A percentile compares a stretch with the other conserved stretches of the same genome.
phyloP scores from a whole-genome alignment of 2,113 vertebrate species.

The Condylura cristata region DNA sequence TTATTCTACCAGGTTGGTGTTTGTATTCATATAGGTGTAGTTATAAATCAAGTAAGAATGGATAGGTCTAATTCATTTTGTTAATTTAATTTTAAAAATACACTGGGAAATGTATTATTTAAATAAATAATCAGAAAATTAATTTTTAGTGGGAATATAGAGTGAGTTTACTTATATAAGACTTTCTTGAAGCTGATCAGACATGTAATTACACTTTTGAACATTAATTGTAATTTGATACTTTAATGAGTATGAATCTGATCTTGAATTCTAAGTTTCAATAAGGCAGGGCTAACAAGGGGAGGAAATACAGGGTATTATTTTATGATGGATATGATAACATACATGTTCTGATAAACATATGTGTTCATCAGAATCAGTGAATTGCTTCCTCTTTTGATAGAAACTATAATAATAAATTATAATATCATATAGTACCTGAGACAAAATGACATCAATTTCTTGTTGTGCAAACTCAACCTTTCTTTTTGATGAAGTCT shows the following conservation, averaged over 20 bases:
- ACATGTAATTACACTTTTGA: constrained; percentile 58
- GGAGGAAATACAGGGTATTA: not conserved
- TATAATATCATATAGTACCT: not conserved
- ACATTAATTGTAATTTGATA: constrained; percentile 46
- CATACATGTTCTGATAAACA: not conserved
- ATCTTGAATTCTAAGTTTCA: constrained; percentile 53
- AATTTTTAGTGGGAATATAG: constrained; percentile 43
- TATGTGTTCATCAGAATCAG: not conserved
- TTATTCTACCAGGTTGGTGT: not conserved
- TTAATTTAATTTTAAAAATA: constrained; percentile 48
- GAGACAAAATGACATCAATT: not conserved
- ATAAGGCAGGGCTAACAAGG: constrained; percentile 12
- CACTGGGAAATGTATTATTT: constrained; percentile 24
- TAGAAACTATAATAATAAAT: not conserved
- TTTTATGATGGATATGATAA: not conserved
- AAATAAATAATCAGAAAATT: constrained; percentile 44
- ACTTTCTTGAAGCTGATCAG: constrained; percentile 43
- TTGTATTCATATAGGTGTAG: constrained; percentile 6
- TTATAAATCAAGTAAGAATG: not conserved
- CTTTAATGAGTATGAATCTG: constrained; percentile 37
- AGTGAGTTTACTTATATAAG: constrained; percentile 29
- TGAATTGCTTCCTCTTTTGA: constrained; percentile 26
- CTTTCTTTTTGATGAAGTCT: not conserved
- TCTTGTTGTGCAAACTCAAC: not conserved
- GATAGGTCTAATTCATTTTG: constrained; percentile 23